phyloP scores from a whole-genome alignment of 2,888 invertebrate species.

The Leptopilina drosophilae region DNA sequence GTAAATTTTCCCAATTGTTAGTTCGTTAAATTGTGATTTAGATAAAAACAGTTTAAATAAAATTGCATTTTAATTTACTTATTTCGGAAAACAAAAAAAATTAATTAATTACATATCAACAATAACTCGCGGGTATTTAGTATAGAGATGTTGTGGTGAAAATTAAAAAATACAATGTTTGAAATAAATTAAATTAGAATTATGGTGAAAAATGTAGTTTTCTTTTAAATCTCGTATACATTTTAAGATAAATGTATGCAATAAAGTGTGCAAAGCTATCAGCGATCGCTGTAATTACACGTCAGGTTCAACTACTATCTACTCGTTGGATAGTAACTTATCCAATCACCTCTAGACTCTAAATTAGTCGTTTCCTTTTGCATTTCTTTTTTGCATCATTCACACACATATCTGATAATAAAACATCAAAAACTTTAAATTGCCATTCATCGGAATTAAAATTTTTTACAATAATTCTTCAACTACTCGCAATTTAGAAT shows the following conservation, averaged over 20 bases:
- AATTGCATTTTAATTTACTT: too few species aligned
- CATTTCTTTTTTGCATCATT: background rate
- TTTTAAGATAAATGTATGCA: constrained; percentile 20
- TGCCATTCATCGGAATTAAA: too few species aligned
- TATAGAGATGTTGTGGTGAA: constrained; percentile 2
- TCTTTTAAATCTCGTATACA: background rate
- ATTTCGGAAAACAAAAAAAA: too few species aligned
- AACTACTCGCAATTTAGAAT: too few species aligned
- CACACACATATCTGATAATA: too few species aligned
- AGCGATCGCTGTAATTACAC: constrained; percentile 32
- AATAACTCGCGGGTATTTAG: too few species aligned
- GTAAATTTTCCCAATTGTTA: too few species aligned
- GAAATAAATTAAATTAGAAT: background rate
- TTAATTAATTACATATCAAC: too few species aligned
- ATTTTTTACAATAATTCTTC: too few species aligned
- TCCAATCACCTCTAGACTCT: background rate
- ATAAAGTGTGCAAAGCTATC: constrained; percentile 30
- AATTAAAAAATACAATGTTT: background rate
- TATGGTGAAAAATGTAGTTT: background rate
- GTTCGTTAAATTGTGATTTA: too few species aligned
- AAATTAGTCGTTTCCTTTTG: background rate
- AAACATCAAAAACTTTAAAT: too few species aligned
- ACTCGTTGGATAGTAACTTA: constrained; percentile 1
- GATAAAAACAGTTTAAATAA: too few species aligned
- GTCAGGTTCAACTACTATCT: background rate